Conservation (phyloP, 1,140 invertebrate species). For the Caerostris extrusa region DNA sequence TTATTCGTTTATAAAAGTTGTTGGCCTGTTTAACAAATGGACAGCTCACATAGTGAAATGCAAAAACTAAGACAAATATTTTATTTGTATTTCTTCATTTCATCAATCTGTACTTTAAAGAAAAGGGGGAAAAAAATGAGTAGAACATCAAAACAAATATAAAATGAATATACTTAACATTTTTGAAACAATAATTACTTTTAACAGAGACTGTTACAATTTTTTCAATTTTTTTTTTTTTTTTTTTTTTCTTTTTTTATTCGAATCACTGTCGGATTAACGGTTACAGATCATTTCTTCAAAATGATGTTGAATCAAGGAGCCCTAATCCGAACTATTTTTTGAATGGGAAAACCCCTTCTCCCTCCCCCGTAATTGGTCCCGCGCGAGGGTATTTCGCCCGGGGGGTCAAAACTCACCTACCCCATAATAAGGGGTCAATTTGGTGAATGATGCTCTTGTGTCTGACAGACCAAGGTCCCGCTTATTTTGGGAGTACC, state of each 20-base stretch:
- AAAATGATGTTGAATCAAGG: not conserved
- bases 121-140: too few species aligned
- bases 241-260: not conserved
- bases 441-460: not conserved
- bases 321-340: not conserved
- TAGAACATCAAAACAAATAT: too few species aligned
- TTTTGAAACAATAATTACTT: not conserved
- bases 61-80: too few species aligned
- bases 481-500: too few species aligned
- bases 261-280: not conserved
- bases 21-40: too few species aligned
- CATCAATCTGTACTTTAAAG: too few species aligned
- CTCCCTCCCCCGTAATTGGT: not conserved
- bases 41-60: too few species aligned
- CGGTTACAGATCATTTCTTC: not conserved
- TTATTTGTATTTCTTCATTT: too few species aligned
- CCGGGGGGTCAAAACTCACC: not conserved
- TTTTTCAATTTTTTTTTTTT: not conserved
- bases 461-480: not conserved
- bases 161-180: too few species aligned
- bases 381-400: not conserved
- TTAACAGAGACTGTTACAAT: not conserved
- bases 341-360: not conserved
- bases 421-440: slow-evolving; percentile 22
- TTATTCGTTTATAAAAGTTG: too few species aligned